Evolutionary conservation across 2,888 invertebrate genomes (phyloP).

Genomic region (Lysandra coridon): DNA sequence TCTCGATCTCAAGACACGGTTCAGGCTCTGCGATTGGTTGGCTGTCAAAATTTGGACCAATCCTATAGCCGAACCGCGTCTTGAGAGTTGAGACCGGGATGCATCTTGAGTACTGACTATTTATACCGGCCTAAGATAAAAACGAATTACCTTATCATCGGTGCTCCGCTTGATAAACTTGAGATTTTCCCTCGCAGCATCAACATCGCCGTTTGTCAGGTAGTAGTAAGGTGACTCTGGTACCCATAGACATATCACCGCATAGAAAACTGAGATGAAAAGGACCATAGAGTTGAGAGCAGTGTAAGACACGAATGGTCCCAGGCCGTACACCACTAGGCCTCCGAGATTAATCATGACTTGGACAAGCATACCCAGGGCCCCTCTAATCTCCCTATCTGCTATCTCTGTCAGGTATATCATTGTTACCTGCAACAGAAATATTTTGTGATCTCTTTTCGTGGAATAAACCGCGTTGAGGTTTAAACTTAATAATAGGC

Average conservation of each 20-base stretch:
- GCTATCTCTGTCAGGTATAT: constrained; percentile 78
- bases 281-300: constrained; percentile 68
- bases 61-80: too few relatives aligned
- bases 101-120: too few relatives aligned
- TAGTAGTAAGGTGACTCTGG: constrained; percentile 83
- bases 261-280: constrained; percentile 70
- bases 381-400: constrained; percentile 73
- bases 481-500: too few relatives aligned
- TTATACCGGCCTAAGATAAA: too few relatives aligned
- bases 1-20: too few relatives aligned
- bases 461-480: too few relatives aligned
- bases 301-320: constrained; percentile 73
- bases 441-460: background rate
- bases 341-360: constrained; percentile 74
- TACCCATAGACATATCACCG: constrained; percentile 75
- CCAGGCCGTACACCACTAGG: constrained; percentile 66
- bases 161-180: constrained; percentile 66
- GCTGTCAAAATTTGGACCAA: too few relatives aligned
- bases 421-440: constrained; percentile 67
- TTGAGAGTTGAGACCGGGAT: too few relatives aligned
- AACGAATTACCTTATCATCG: constrained; percentile 59
- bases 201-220: constrained; percentile 73
- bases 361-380: constrained; percentile 72
- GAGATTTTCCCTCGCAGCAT: constrained; percentile 69
- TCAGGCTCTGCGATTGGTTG: too few relatives aligned